These are phyloP conservation scores for Cheilinus undulatus DNA, from an alignment of 2,113 vertebrate species.

Conservation along the genomic window DNA sequence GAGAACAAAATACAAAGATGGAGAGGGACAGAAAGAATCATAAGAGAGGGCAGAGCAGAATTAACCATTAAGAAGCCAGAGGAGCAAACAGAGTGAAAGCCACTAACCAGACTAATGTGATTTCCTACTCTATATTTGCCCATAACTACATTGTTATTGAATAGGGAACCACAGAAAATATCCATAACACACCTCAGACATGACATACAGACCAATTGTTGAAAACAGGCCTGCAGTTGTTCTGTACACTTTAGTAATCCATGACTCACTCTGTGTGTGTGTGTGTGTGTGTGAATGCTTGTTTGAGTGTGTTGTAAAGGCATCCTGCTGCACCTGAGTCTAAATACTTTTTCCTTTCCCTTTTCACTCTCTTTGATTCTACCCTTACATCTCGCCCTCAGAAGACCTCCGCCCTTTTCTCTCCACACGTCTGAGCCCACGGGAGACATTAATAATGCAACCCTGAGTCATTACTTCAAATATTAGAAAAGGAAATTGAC, in stretches of 20 bases:
- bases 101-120: not conserved
- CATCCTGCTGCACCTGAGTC: conserved; percentile 1
- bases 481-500: conserved; percentile 72
- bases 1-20: not conserved
- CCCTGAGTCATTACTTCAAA: conserved; percentile 69
- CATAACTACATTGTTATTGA: conserved; percentile 10
- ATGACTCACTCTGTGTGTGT: conserved; percentile 8
- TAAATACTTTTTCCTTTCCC: not conserved
- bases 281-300: conserved; percentile 3
- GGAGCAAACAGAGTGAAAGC: conserved; percentile 5
- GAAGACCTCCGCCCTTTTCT: conserved; percentile 8
- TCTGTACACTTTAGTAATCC: not conserved
- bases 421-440: conserved; percentile 6
- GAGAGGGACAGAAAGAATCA: conserved; percentile 6
- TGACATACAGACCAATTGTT: conserved; percentile 15
- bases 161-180: not conserved
- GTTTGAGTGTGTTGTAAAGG: not conserved
- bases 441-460: conserved; percentile 71
- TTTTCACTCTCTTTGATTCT: not conserved
- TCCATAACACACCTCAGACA: conserved; percentile 13
- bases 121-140: conserved; percentile 14
- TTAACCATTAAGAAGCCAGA: conserved; percentile 27
- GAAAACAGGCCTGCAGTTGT: not conserved
- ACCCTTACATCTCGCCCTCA: conserved; percentile 5
- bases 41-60: not conserved